Conservation (phyloP, 2,797 vertebrate species). For the Chelmon rostratus region DNA sequence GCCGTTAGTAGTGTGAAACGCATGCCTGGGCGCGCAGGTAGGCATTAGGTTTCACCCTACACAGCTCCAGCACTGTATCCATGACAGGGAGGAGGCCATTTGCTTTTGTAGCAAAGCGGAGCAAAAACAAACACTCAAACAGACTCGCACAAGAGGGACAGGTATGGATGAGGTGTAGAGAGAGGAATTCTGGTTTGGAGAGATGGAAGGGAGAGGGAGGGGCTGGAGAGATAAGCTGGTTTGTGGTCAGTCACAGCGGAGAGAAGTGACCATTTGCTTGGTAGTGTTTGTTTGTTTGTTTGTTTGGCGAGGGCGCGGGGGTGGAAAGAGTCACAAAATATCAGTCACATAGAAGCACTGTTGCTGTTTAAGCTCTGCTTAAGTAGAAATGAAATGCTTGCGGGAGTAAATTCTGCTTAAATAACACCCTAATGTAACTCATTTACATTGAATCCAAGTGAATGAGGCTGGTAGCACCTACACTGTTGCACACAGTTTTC, state of each 20-base stretch:
- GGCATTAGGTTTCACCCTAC: conserved; percentile 78
- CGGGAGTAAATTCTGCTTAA: background rate
- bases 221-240: conserved; percentile 65
- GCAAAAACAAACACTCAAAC: conserved; percentile 79
- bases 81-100: conserved; percentile 76
- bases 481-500: background rate
- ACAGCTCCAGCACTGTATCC: conserved; percentile 65
- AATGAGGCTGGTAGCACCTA: background rate
- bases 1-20: conserved; percentile 81
- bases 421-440: background rate
- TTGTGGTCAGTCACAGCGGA: conserved; percentile 80
- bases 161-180: conserved; percentile 76
- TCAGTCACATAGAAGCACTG: conserved; percentile 31
- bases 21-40: conserved; percentile 83
- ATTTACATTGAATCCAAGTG: background rate
- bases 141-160: conserved; percentile 66
- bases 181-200: conserved; percentile 68
- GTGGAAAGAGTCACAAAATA: conserved; percentile 23
- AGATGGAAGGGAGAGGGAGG: conserved; percentile 59
- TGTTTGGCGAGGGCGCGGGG: conserved; percentile 59
- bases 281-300: conserved; percentile 77
- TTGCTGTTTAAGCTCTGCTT: background rate
- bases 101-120: conserved; percentile 78
- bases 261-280: conserved; percentile 76
- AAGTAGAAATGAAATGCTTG: conserved; percentile 3